A percentile compares a stretch with the other conserved stretches of the same genome.
Conservation (phyloP, 2,113 vertebrate genomes). For the Otocyon megalotis region DNA sequence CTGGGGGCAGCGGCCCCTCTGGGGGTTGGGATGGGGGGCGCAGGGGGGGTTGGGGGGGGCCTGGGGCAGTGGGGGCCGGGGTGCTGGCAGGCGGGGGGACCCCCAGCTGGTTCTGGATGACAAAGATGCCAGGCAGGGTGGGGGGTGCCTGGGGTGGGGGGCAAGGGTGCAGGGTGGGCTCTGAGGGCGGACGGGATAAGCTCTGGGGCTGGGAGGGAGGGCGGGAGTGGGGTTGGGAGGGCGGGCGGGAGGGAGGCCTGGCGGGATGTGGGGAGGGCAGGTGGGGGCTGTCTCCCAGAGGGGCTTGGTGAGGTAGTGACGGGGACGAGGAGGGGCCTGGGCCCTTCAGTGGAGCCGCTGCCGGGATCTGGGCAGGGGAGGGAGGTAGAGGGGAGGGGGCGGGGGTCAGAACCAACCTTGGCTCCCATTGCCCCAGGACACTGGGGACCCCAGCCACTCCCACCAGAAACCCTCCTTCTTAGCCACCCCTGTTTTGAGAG, state of each 20-base stretch:
- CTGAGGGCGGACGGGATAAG: constrained; percentile 85
- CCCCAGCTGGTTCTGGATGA: constrained; percentile 91
- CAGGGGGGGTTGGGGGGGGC: constrained; percentile 87
- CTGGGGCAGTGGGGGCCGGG: constrained; percentile 79
- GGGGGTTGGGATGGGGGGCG: constrained; percentile 75
- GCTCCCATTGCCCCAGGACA: neutral
- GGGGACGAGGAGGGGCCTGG: constrained; percentile 89
- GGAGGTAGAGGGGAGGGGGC: constrained; percentile 21
- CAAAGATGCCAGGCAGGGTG: constrained; percentile 91
- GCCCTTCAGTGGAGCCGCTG: constrained; percentile 91
- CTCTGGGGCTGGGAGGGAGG: constrained; percentile 84
- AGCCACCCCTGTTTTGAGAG: neutral
- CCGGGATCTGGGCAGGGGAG: constrained; percentile 88
- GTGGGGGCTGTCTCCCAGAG: constrained; percentile 89
- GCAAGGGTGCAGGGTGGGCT: constrained; percentile 88
- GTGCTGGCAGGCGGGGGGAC: constrained; percentile 84
- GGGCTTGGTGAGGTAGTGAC: constrained; percentile 88
- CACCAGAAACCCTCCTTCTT: neutral
- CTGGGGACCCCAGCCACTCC: neutral
- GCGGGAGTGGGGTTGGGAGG: constrained; percentile 80
- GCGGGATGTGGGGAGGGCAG: constrained; percentile 89
- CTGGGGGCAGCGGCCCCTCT: constrained; percentile 58
- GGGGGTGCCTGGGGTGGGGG: constrained; percentile 89
- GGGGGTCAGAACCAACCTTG: constrained; percentile 46
- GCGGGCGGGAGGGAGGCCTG: constrained; percentile 89